Percentiles rank a stretch among this genome's conserved stretches.
phyloP scores from a whole-genome alignment of 1,140 invertebrate genomes.

The Hestina assimilis region DNA sequence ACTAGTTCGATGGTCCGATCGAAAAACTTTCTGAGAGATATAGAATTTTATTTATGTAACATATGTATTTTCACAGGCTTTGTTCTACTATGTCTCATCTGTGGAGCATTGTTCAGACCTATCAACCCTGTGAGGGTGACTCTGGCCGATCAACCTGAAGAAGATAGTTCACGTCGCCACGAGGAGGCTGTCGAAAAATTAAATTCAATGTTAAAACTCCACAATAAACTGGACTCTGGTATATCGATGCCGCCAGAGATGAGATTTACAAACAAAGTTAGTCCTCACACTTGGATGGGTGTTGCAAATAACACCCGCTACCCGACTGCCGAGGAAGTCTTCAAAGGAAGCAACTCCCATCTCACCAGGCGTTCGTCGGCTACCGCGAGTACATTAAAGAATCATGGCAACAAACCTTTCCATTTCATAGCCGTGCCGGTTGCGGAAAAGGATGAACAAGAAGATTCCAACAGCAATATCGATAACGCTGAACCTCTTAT shows the following conservation, averaged over 20 bases:
- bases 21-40: no score
- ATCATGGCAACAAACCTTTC: constrained; percentile 66
- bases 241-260: constrained; percentile 71
- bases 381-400: constrained; percentile 67
- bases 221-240: constrained; percentile 68
- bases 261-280: constrained; percentile 67
- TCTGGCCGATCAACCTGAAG: constrained; percentile 62
- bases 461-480: constrained; percentile 67
- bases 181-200: constrained; percentile 70
- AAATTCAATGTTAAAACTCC: constrained; percentile 67
- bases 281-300: constrained; percentile 81
- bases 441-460: constrained; percentile 79
- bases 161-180: constrained; percentile 62
- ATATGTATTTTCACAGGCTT: constrained; percentile 78
- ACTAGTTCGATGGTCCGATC: no score
- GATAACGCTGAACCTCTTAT: constrained; percentile 79
- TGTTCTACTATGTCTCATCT: constrained; percentile 86
- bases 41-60: no score
- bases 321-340: constrained; percentile 86
- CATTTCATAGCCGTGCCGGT: constrained; percentile 67
- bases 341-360: constrained; percentile 81
- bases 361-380: constrained; percentile 76
- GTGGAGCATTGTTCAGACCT: constrained; percentile 89
- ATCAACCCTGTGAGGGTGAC: constrained; percentile 84
- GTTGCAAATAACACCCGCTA: constrained; percentile 87